Evolutionary conservation across 2,797 vertebrate species (phyloP).

Genomic region (Enteromius radiatus): DNA sequence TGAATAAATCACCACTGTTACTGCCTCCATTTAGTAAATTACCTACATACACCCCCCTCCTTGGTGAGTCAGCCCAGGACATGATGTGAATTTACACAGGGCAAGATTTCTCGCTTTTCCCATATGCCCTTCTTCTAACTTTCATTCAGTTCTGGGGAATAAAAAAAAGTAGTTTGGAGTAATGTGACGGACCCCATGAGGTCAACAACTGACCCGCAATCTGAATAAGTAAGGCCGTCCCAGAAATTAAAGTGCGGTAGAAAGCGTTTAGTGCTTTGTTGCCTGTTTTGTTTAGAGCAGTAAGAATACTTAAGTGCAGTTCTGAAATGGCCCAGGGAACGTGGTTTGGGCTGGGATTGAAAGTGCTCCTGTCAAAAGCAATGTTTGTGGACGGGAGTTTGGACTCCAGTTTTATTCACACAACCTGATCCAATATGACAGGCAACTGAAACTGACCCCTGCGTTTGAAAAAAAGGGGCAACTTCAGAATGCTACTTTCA

Average conservation of each 20-base stretch:
- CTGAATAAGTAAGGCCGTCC: conserved; percentile 28
- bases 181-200: conserved; percentile 20
- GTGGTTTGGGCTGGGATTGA: not conserved
- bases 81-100: conserved; percentile 59
- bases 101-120: conserved; percentile 18
- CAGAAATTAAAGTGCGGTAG: conserved; percentile 1
- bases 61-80: conserved; percentile 48
- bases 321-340: conserved; percentile 4
- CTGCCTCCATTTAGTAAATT: conserved; percentile 67
- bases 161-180: conserved; percentile 22
- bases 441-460: conserved; percentile 36
- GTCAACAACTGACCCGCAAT: conserved; percentile 41
- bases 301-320: not conserved
- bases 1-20: conserved; percentile 67
- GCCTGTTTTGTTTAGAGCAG: not conserved
- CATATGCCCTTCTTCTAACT: conserved; percentile 43
- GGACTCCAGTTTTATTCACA: conserved; percentile 34
- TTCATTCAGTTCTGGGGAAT: conserved; percentile 17
- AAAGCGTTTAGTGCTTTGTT: not conserved
- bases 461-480: conserved; percentile 37
- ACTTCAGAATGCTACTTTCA: conserved; percentile 10
- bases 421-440: conserved; percentile 30
- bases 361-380: conserved; percentile 38
- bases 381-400: conserved; percentile 35
- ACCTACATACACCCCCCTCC: conserved; percentile 52